phyloP scores from a whole-genome alignment of 2,113 vertebrate genomes.

The Tor tambroides region DNA sequence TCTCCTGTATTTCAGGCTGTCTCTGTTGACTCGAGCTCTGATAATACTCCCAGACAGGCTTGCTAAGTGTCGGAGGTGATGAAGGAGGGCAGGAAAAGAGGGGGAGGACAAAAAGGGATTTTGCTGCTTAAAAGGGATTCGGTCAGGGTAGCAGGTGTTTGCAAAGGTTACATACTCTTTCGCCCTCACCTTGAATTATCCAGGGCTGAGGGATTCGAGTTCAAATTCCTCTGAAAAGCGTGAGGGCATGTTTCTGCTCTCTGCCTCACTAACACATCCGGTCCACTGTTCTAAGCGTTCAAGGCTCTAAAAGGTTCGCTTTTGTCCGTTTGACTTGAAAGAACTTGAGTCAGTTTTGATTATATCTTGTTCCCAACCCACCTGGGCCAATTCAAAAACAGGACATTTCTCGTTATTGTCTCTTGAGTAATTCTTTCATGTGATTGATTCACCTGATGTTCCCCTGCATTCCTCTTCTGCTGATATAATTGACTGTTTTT shows the following conservation, averaged over 20 bases:
- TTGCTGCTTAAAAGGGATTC: slow-evolving; percentile 28
- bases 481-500: slow-evolving; percentile 14
- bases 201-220: slow-evolving; percentile 7
- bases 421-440: not conserved
- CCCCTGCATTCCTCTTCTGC: not conserved
- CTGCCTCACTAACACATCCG: not conserved
- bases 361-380: not conserved
- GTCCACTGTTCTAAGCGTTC: not conserved
- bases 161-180: slow-evolving; percentile 6
- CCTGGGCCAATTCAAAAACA: not conserved
- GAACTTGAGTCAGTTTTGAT: slow-evolving; percentile 10
- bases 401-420: not conserved
- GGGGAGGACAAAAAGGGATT: slow-evolving; percentile 2
- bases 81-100: not conserved
- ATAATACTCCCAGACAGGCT: slow-evolving; percentile 5
- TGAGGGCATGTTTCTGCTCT: slow-evolving; percentile 1
- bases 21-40: slow-evolving; percentile 19
- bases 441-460: not conserved
- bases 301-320: slow-evolving; percentile 4
- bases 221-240: slow-evolving; percentile 45
- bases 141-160: slow-evolving; percentile 45
- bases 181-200: slow-evolving; percentile 34
- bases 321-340: slow-evolving; percentile 11
- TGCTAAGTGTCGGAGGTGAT: not conserved
- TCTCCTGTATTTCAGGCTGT: slow-evolving; percentile 11